These are phyloP conservation scores for Epinephelus coioides DNA, from an alignment of 2,797 vertebrate species.

Conservation along the genomic window DNA sequence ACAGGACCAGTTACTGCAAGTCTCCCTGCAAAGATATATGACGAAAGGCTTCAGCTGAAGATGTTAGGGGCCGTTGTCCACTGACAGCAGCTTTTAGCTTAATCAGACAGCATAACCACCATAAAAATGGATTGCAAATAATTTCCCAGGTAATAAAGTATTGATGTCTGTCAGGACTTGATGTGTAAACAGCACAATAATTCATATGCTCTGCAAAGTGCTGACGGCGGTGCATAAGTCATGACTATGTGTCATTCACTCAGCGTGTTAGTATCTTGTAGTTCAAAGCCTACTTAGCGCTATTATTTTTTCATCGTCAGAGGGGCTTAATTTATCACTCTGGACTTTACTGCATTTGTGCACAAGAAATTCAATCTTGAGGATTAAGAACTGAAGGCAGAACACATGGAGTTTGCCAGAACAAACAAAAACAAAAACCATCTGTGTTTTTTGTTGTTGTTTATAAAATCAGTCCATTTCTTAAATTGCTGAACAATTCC, in stretches of 20 bases:
- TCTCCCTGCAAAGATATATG: constrained; percentile 51
- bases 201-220: constrained; percentile 75
- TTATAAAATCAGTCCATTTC: not conserved
- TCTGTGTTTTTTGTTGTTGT: not conserved
- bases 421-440: not conserved
- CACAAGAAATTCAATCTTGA: not conserved
- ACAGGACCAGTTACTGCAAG: constrained; percentile 1
- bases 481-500: not conserved
- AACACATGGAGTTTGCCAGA: not conserved
- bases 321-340: constrained; percentile 48
- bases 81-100: constrained; percentile 84
- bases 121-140: constrained; percentile 80
- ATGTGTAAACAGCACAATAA: constrained; percentile 81
- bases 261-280: constrained; percentile 58
- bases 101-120: constrained; percentile 80
- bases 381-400: not conserved
- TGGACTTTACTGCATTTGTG: not conserved
- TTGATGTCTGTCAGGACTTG: constrained; percentile 79
- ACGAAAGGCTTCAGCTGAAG: constrained; percentile 58
- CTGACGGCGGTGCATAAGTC: constrained; percentile 69
- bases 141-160: constrained; percentile 83
- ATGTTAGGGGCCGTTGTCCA: constrained; percentile 67
- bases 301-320: constrained; percentile 69
- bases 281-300: constrained; percentile 67
- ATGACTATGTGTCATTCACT: constrained; percentile 66